Conservation (phyloP, 2,888 invertebrate genomes). For the Cantharis rufa region DNA sequence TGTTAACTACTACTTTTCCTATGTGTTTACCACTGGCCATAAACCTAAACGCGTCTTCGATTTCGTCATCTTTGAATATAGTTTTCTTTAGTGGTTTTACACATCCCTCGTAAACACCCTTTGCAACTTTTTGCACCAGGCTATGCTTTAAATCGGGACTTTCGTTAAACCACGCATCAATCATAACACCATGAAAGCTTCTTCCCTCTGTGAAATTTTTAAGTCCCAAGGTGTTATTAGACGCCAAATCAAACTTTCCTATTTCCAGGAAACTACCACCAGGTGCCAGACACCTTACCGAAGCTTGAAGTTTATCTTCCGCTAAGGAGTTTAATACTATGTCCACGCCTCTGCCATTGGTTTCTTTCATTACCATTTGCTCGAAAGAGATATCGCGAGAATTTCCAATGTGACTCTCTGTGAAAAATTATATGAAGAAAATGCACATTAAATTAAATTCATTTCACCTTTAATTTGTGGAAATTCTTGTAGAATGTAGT, state of each 20-base stretch:
- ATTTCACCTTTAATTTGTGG: constrained; percentile 51
- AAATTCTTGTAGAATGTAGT: constrained; percentile 63
- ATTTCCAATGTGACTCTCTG: constrained; percentile 77
- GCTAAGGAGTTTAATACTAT: constrained; percentile 89
- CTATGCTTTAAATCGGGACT: constrained; percentile 56
- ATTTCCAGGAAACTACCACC: constrained; percentile 81
- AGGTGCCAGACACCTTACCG: constrained; percentile 63
- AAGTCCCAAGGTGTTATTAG: constrained; percentile 68
- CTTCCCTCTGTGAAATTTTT: constrained; percentile 72
- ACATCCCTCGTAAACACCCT: constrained; percentile 65
- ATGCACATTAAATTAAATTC: background rate
- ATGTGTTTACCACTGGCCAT: constrained; percentile 77
- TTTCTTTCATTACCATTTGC: constrained; percentile 76
- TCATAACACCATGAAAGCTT: constrained; percentile 76
- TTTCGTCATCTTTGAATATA: constrained; percentile 66
- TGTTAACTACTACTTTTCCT: constrained; percentile 67
- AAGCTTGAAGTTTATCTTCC: constrained; percentile 85
- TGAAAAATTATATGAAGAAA: background rate
- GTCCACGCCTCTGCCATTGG: constrained; percentile 87
- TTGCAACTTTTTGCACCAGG: constrained; percentile 53
- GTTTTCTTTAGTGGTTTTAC: constrained; percentile 71
- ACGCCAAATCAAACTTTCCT: constrained; percentile 80
- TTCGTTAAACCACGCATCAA: constrained; percentile 67
- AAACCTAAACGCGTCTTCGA: constrained; percentile 73
- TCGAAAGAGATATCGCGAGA: constrained; percentile 88